Percentiles rank a stretch among this genome's conserved stretches.
These are phyloP conservation scores for Coilia nasus DNA, from an alignment of 2,797 vertebrate genomes.

Conservation along the genomic window DNA sequence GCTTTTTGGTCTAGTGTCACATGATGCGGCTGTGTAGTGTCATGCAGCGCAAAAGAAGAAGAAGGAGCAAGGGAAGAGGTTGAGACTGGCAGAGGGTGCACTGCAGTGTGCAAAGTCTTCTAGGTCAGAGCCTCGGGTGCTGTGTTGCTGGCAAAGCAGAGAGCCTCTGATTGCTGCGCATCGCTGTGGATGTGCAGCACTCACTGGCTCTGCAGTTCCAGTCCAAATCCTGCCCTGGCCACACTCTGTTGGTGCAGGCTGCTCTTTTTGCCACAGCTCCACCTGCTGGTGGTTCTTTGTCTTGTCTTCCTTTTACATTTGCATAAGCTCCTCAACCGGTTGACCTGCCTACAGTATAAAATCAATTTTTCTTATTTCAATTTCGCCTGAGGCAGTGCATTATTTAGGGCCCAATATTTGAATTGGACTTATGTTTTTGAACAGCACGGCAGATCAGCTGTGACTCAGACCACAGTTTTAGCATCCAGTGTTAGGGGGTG, in stretches of 20 bases:
- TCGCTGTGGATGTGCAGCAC: neutral
- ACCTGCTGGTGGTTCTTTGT: slow-evolving; percentile 9
- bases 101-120: neutral
- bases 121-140: neutral
- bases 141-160: slow-evolving; percentile 4
- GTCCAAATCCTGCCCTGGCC: neutral
- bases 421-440: neutral
- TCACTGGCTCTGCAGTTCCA: neutral
- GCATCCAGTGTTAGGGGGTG: neutral
- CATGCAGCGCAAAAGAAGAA: neutral
- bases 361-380: neutral
- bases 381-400: neutral
- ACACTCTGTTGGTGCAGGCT: neutral
- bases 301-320: neutral
- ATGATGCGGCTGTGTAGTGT: neutral
- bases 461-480: neutral
- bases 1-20: neutral
- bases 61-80: neutral
- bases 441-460: neutral
- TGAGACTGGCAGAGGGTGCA: neutral
- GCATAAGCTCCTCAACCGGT: neutral
- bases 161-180: neutral
- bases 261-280: neutral
- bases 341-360: slow-evolving; percentile 6
- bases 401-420: neutral